phyloP scores from a whole-genome alignment of 2,888 invertebrate genomes.

The Meliscaeva auricollis region DNA sequence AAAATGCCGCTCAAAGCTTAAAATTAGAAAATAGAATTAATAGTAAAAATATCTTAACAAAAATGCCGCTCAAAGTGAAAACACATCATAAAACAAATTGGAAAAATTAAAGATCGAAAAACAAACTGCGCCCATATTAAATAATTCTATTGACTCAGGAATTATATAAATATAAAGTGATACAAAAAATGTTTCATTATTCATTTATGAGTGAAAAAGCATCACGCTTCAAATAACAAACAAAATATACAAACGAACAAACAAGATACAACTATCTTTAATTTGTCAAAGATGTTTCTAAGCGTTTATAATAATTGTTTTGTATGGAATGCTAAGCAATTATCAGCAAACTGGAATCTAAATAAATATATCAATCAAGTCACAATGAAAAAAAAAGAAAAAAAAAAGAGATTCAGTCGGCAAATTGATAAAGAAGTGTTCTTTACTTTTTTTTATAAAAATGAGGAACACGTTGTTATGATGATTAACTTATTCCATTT shows the following conservation, averaged over 20 bases:
- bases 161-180: not conserved
- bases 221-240: constrained; percentile 5
- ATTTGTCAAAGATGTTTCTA: constrained; percentile 43
- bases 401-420: constrained; percentile 38
- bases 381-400: constrained; percentile 16
- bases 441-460: not conserved
- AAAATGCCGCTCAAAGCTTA: too few relatives aligned
- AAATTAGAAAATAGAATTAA: too few relatives aligned
- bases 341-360: constrained; percentile 31
- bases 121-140: not conserved
- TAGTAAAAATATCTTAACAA: too few relatives aligned
- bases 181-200: constrained; percentile 5
- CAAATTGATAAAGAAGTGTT: constrained; percentile 40
- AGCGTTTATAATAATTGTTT: constrained; percentile 33
- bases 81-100: not conserved
- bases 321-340: constrained; percentile 47
- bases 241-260: not conserved
- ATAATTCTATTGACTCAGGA: not conserved
- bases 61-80: too few relatives aligned
- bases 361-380: constrained; percentile 50
- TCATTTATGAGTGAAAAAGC: constrained; percentile 2
- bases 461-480: not conserved
- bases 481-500: not conserved
- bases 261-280: constrained; percentile 30
- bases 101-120: not conserved